Evolutionary conservation across 2,888 invertebrate genomes (phyloP).

Genomic region (Petrophora chlorosata): DNA sequence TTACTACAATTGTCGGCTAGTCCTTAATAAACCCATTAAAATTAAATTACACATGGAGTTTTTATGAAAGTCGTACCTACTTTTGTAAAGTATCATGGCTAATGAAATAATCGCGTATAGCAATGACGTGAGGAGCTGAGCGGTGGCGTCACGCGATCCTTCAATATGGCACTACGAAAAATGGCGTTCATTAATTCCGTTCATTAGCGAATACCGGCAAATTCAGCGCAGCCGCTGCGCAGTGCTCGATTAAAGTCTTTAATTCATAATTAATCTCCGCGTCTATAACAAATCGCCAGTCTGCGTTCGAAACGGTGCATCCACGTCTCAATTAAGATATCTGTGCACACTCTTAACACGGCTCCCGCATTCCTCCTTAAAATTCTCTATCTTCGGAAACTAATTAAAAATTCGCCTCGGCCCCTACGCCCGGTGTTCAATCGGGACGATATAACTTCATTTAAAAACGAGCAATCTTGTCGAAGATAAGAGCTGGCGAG

Average conservation of each 20-base stretch:
- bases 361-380: constrained; percentile 77
- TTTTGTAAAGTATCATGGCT: constrained; percentile 43
- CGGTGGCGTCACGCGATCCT: constrained; percentile 60
- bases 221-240: constrained; percentile 46
- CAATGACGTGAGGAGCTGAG: constrained; percentile 45
- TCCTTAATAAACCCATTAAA: constrained; percentile 38
- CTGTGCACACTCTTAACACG: constrained; percentile 69
- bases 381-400: constrained; percentile 83
- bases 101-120: constrained; percentile 54
- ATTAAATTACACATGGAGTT: constrained; percentile 34
- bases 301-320: constrained; percentile 58
- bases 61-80: constrained; percentile 33
- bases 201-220: constrained; percentile 62
- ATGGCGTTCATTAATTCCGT: constrained; percentile 66
- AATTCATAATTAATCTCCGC: constrained; percentile 71
- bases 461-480: constrained; percentile 83
- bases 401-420: constrained; percentile 83
- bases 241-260: constrained; percentile 61
- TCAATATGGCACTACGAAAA: constrained; percentile 61
- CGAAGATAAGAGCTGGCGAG: constrained; percentile 79
- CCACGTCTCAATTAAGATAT: constrained; percentile 79
- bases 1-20: constrained; percentile 30
- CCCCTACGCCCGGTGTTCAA: constrained; percentile 76
- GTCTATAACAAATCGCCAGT: constrained; percentile 71
- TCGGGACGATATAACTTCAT: constrained; percentile 83